Base-by-base conservation (phyloP, 2,888 invertebrate species). In the Pheosia gnoma region DNA sequence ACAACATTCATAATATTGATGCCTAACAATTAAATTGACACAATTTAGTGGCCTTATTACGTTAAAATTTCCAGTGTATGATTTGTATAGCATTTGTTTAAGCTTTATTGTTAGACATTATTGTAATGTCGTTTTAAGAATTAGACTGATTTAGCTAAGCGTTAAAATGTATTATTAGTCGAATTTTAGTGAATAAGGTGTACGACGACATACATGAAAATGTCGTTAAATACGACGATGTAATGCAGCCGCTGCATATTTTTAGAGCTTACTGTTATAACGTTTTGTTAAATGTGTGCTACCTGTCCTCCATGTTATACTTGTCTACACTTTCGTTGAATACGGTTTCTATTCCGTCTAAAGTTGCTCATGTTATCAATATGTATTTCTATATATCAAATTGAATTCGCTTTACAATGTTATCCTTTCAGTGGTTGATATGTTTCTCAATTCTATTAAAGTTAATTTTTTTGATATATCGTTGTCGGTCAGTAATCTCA, bases 131-230 rank as follows among this genome's bases (percentile, higher is more conserved):
- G 91, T 91, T 92, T 90, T 93, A 93, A 93, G 93, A 91, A 92
- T 91, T 93, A 93, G 93, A 93, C 93, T 93, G 93, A 93, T 93
- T 93, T 92, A 93, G 90, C 88, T 93, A 93, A 93, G 93, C 91
- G 90, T 91, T 92, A 84, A 86, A 87, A 84, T 85, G 85, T 91
- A 89, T 86, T 90, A 82, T 90, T 92, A 91, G 88, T 88, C 89
- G 85, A 89, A 84, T 84, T 87, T 88, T 87, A 88, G 85, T 80
- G 66, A 79, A 72, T 89, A 89, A 86, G 84, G 77, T 87, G 74
- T 83, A 85, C 87, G 85, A 88, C 80, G 25, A 83, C 77, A 83
- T 78, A 86, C 87, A 87, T 86, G 86, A 87, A 86, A 79, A 65
- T 68, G 66, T 60, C 64, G 57, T 63, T 62, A 57, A 61, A 70